Evolutionary conservation across 1,140 invertebrate genomes (phyloP), one percentile per base, ranked within the genome.

Genomic region (Galendromus occidentalis): DNA sequence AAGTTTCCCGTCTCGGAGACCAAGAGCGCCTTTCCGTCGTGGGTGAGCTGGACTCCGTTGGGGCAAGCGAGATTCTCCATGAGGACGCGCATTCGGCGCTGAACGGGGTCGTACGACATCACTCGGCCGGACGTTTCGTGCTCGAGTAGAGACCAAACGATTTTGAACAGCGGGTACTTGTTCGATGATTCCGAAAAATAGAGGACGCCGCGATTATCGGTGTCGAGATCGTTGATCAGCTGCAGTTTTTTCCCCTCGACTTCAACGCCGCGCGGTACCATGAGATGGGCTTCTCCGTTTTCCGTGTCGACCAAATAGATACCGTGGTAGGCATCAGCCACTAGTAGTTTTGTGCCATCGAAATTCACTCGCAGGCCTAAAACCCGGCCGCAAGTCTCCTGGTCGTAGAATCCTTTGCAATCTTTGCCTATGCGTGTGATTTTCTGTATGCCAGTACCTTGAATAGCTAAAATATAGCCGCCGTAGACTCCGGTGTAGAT

Each of bases 21-120:
- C 12, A 91, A 69, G 1, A 91, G 71, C 73, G 84, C 86, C 65
- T 83, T 81, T 73, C 86, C 83, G 72, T 90, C 82, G 17, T 81
- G 77, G 28, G 86, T 85, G 1, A 91, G 70, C 44, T 77, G 77
- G n/a, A 91, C 71, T 5, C 89, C 88, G 79, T 91, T 92, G 2
- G 87, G 78, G 75, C 90, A 87, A 72, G 81, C 82, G 1, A 91
- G 68, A 41, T 84, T 76, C 64, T 84, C 79, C 1, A 87, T 65
- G 14, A 91, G 71, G 6, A 88, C 84, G 9, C 51, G 51, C 51
- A 59, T 25, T 4, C 33, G 25, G 2, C 51, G 51, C 33, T 25
- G 25, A 25, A 59, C 51, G 12, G 51, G 51, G 20, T 59, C 51
- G 20, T 59, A 59, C 17, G 51, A 17, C 17, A 59, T 59, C 12